phyloP scores from a whole-genome alignment of 30 jellyfish, hydroid and myxozoan genomes.

The Nemopilema nomurai region DNA sequence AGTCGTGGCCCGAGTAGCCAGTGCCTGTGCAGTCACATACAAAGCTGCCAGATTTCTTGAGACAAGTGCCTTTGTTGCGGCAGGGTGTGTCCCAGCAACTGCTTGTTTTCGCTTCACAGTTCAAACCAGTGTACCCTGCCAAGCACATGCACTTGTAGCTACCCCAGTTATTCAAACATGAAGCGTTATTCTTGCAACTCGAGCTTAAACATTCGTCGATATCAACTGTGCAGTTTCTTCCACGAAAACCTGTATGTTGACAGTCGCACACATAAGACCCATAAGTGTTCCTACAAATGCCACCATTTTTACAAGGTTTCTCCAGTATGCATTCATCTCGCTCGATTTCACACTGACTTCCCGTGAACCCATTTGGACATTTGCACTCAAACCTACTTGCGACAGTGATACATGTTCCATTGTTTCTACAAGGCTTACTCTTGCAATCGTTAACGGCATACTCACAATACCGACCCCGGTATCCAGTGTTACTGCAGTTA shows the following conservation, averaged over 20 bases:
- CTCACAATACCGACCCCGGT: slow-evolving; percentile 59
- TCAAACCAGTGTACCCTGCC: slow-evolving; percentile 55
- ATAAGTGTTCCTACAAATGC: slow-evolving; percentile 37
- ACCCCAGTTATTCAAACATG: slow-evolving; percentile 59
- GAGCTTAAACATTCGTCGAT: slow-evolving; percentile 48
- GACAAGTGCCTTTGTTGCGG: slow-evolving; percentile 45
- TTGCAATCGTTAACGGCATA: slow-evolving; percentile 18
- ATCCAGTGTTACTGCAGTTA: slow-evolving; percentile 49
- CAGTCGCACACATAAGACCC: slow-evolving; percentile 75
- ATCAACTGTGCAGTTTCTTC: slow-evolving; percentile 54
- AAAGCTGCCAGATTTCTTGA: background rate
- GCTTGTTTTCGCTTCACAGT: slow-evolving; percentile 21
- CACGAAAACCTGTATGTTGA: slow-evolving; percentile 57
- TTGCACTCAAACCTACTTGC: slow-evolving; percentile 6
- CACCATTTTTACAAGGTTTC: slow-evolving; percentile 45
- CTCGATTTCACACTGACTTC: slow-evolving; percentile 45
- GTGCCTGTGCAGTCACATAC: slow-evolving; percentile 51
- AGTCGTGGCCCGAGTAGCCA: slow-evolving; percentile 45
- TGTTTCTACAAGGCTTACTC: slow-evolving; percentile 52
- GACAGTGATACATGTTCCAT: slow-evolving; percentile 29
- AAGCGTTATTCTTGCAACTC: slow-evolving; percentile 32
- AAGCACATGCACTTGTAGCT: slow-evolving; percentile 49
- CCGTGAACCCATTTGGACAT: slow-evolving; percentile 53
- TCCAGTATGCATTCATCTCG: slow-evolving; percentile 60
- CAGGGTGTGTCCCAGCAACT: slow-evolving; percentile 51